These are phyloP conservation scores for Periophthalmodon schlosseri DNA, from an alignment of 2,113 vertebrate genomes.

Conservation along the genomic window DNA sequence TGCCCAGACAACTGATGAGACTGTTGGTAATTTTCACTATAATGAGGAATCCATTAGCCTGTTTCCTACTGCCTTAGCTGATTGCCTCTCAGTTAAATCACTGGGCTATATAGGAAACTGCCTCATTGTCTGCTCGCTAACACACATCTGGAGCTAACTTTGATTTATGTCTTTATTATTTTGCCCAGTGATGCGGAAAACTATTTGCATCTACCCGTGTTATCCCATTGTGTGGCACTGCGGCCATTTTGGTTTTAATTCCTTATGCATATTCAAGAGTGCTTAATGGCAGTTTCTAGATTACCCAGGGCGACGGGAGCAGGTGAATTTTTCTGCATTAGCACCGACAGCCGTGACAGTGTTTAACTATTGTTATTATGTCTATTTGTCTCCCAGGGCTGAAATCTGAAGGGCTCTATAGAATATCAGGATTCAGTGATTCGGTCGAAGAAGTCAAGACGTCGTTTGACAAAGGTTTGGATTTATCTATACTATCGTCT, in stretches of 20 bases:
- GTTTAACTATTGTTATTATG: conserved; percentile 26
- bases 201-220: conserved; percentile 53
- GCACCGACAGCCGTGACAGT: conserved; percentile 16
- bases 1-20: conserved; percentile 49
- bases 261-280: conserved; percentile 55
- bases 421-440: conserved; percentile 74
- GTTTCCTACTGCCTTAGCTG: conserved; percentile 66
- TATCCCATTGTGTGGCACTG: conserved; percentile 46
- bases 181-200: conserved; percentile 66
- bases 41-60: conserved; percentile 66
- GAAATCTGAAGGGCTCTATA: conserved; percentile 73
- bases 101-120: conserved; percentile 48
- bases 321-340: conserved; percentile 37
- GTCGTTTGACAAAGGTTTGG: conserved; percentile 70
- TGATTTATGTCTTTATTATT: conserved; percentile 77
- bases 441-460: conserved; percentile 71
- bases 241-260: conserved; percentile 51
- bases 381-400: conserved; percentile 59
- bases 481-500: not conserved
- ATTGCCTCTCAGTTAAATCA: conserved; percentile 68
- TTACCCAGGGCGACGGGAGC: conserved; percentile 27
- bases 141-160: conserved; percentile 56
- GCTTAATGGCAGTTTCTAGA: conserved; percentile 48
- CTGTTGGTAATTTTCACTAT: conserved; percentile 61
- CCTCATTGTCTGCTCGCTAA: conserved; percentile 62